Percentiles rank a stretch among this genome's conserved stretches.
Conservation (phyloP, 2,888 invertebrate genomes). For the Cremastinae sp. region DNA sequence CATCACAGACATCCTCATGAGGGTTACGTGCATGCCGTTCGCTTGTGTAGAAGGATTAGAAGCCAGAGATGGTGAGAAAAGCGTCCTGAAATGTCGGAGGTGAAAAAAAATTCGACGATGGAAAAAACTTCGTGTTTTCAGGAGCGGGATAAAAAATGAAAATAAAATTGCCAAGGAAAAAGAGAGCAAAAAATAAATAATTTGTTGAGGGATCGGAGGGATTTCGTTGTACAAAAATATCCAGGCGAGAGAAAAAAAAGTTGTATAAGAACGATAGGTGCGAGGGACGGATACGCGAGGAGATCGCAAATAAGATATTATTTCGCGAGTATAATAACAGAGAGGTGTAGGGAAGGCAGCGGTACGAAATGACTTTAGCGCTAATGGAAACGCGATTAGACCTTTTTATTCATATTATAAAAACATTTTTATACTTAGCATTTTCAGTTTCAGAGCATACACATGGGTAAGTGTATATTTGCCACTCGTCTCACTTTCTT, state of each 20-base stretch:
- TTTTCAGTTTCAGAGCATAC: constrained; percentile 14
- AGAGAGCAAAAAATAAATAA: too few relatives aligned
- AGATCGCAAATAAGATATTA: constrained; percentile 25
- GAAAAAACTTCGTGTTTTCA: constrained; percentile 36
- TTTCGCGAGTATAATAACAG: constrained; percentile 4
- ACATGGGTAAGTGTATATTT: not conserved
- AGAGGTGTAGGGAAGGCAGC: constrained; percentile 9
- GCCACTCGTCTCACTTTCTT: too few relatives aligned
- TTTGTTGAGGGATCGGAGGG: too few relatives aligned
- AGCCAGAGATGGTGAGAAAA: constrained; percentile 33
- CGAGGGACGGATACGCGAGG: constrained; percentile 7
- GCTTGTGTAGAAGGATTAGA: constrained; percentile 37
- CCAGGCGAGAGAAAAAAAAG: not conserved
- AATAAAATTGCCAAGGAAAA: not conserved
- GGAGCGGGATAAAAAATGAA: constrained; percentile 21
- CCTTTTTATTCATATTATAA: constrained; percentile 40
- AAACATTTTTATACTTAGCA: constrained; percentile 40
- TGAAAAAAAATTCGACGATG: constrained; percentile 29
- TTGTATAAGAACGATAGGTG: constrained; percentile 19
- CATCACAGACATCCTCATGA: constrained; percentile 11
- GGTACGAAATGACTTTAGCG: constrained; percentile 40
- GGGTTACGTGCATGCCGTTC: constrained; percentile 22
- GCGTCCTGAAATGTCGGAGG: constrained; percentile 13
- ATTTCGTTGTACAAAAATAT: not conserved
- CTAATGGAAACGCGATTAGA: constrained; percentile 58